Conservation (phyloP, 2,888 invertebrate genomes). For the Acronicta alni region DNA sequence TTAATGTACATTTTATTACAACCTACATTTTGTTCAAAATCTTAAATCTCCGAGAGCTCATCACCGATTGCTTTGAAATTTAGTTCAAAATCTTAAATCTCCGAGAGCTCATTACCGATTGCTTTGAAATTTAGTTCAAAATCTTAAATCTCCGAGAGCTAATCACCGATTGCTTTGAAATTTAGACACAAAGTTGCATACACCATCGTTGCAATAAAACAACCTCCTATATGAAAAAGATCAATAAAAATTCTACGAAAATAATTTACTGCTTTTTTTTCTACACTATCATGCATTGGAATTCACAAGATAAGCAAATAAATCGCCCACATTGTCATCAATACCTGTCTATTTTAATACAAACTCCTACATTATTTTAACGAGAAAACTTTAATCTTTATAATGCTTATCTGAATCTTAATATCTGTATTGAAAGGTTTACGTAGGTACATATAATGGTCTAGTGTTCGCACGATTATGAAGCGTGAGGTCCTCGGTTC, state of each 20-base stretch:
- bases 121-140: too few relatives aligned
- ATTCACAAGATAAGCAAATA: conserved; percentile 24
- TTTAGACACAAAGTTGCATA: neutral
- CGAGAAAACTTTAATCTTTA: conserved; percentile 14
- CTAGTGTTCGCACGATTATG: neutral
- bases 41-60: too few relatives aligned
- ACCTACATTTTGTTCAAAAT: too few relatives aligned
- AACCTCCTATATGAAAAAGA: neutral
- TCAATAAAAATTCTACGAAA: neutral
- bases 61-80: too few relatives aligned
- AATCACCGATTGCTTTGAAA: too few relatives aligned
- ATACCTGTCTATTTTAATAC: conserved; percentile 15
- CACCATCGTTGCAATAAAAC: neutral
- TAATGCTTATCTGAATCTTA: neutral
- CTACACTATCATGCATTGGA: conserved; percentile 7
- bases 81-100: too few relatives aligned
- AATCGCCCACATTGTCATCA: conserved; percentile 22
- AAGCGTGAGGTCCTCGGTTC: neutral
- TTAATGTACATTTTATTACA: too few relatives aligned
- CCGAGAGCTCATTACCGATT: too few relatives aligned
- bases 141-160: too few relatives aligned
- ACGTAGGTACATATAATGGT: neutral
- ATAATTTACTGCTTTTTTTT: conserved; percentile 7
- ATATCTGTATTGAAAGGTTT: neutral
- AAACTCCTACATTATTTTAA: conserved; percentile 14